These are phyloP conservation scores for Colaptes auratus DNA, from an alignment of 2,113 vertebrate genomes.

Conservation along the genomic window DNA sequence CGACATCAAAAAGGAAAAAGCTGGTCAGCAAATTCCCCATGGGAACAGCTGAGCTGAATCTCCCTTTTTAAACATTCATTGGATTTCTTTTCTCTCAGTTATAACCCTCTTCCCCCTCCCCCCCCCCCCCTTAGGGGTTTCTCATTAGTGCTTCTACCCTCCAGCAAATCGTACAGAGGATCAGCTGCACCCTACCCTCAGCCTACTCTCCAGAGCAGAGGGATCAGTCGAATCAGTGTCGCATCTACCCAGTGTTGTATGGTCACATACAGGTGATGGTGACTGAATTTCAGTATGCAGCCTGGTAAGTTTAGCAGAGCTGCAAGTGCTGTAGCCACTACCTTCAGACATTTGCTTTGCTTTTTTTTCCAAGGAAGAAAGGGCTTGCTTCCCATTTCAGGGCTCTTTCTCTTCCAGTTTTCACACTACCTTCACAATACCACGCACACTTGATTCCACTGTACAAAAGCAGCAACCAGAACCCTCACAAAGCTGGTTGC, in stretches of 20 bases:
- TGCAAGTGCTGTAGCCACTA: background rate
- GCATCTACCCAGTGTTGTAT: rapidly evolving
- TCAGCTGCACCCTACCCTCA: background rate
- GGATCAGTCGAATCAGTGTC: background rate
- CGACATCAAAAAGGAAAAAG: slow-evolving; percentile 42
- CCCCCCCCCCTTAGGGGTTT: background rate
- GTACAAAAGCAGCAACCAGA: background rate
- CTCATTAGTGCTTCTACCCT: slow-evolving; percentile 64
- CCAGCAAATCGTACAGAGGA: slow-evolving; percentile 20
- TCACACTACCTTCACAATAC: background rate
- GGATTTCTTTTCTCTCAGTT: background rate
- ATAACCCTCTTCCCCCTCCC: background rate
- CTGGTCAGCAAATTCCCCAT: slow-evolving; percentile 31
- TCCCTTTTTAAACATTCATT: slow-evolving; percentile 54
- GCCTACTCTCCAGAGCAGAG: background rate
- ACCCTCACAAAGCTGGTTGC: background rate
- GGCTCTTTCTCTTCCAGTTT: background rate
- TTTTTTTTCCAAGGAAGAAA: background rate
- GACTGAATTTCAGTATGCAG: background rate
- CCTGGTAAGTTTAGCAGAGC: background rate
- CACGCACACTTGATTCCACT: background rate
- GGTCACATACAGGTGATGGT: background rate
- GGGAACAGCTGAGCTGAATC: slow-evolving; percentile 51
- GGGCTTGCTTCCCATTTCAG: background rate
- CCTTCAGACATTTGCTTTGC: background rate